Base-by-base conservation (phyloP, 1,140 invertebrate species). In the Lepidurus couesii region DNA sequence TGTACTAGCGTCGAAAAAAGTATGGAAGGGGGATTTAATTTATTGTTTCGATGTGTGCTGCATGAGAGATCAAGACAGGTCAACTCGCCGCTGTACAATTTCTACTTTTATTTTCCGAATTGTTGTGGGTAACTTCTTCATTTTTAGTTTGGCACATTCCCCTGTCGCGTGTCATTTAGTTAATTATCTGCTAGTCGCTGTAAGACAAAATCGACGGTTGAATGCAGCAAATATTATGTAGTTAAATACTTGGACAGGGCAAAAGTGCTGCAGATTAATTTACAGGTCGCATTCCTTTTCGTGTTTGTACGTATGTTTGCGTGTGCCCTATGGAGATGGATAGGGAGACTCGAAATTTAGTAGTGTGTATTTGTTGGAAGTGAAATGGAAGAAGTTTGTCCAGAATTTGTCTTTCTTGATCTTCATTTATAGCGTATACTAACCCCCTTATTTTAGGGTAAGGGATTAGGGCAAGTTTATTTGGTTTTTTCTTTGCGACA, bases 141-240 rank as follows among this genome's bases (percentile, higher is more conserved):
- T 65, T 65, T 65, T 9, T 65, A 65, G 53, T 65, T 65, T 65
- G 53, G 21, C 53, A 65, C 53, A 65, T 65, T 65, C 53, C 53
- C 45, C 53, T 21, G 53, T 65, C 16, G 53, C 16, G 53, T 65
- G 53, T 65, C 45, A 47, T 47, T 47, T 65, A 65, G 53, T 7
- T 65, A n/a, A 65, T 65, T 13, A 21, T 21, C 21, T 21, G 53
- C 53, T 65, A 65, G 53, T 65, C 53, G 21, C 53, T 21, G 13
- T 65, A 65, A n/a, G 53, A n/a, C 13, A 21, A 65, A 65, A 65
- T n/a, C 16, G 16, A 65, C 53, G 5, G 53, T 21, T 7, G 21
- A 65, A 16, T 65, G 53, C 6, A 65, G 21, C 53, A 11, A 21
- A 65, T n/a, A 65, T 7, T 65, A 21, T n/a, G 53, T 13, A 11